These are phyloP conservation scores for Lymantria monacha DNA, from an alignment of 2,888 invertebrate species.

Conservation along the genomic window DNA sequence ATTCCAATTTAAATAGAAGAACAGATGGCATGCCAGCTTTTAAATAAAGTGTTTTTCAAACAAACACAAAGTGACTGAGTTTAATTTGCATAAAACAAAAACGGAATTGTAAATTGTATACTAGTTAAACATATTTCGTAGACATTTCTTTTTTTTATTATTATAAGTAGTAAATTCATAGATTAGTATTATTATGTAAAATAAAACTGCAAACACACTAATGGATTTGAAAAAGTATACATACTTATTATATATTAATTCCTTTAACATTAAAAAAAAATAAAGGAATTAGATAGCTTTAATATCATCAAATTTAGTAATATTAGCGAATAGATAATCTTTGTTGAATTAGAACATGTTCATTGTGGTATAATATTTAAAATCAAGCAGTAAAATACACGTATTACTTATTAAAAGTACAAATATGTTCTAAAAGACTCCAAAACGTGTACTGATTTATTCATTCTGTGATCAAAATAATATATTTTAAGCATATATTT, in stretches of 20 bases:
- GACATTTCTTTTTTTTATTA: constrained; percentile 35
- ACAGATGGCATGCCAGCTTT: too few species aligned
- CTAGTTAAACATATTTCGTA: constrained; percentile 43
- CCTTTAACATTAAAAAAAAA: constrained; percentile 42
- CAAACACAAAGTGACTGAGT: constrained; percentile 26
- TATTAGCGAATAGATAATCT: constrained; percentile 22
- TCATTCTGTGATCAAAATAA: too few species aligned
- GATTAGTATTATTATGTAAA: constrained; percentile 37
- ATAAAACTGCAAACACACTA: constrained; percentile 74
- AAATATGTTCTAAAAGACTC: too few species aligned
- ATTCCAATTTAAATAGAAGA: too few species aligned
- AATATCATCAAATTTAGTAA: constrained; percentile 40
- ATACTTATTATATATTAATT: constrained; percentile 46
- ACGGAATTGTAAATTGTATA: constrained; percentile 56
- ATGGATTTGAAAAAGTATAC: constrained; percentile 72
- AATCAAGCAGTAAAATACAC: neutral
- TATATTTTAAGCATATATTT: too few species aligned
- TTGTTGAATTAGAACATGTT: constrained; percentile 11
- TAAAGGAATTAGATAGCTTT: constrained; percentile 61
- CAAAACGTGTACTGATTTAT: too few species aligned
- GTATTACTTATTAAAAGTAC: too few species aligned
- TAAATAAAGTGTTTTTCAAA: too few species aligned
- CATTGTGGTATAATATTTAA: constrained; percentile 16
- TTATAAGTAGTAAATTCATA: constrained; percentile 48
- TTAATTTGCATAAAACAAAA: constrained; percentile 44